Evolutionary conservation across 2,888 invertebrate genomes (phyloP), one percentile per base, ranked within the genome.

Genomic region (Eurois occulta): DNA sequence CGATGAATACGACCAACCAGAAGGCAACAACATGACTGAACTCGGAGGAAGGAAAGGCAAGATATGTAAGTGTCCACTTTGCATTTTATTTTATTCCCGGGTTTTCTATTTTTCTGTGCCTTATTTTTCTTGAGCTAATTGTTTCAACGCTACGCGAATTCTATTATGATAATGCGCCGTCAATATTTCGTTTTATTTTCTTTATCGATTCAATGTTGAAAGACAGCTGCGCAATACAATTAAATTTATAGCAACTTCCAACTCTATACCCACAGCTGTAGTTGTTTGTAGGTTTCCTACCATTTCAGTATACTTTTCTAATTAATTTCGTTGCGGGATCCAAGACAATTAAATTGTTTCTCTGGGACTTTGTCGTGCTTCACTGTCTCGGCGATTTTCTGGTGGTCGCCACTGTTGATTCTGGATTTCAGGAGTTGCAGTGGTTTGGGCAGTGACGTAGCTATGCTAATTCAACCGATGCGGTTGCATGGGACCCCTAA

Each of bases 41-140:
- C 58, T 89, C n/a, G 88, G 83, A 28, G 91, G 90, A 2, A 92
- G 96, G 73, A 80, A 93, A 86, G 96, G 96, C 35, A 96, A 93
- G 89, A 80, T 96, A 81, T 89, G 96, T 96, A 87, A 95, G 96
- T 93, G 18, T 73, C 32, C 18, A 24, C 8, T 62, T 38, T 35
- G n/a, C 11, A 21, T 69, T 48, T 68, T 64, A n/a, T 66, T 46
- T 38, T 32, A 38, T 13, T 10, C 21, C 4, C 60, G 10, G 10
- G 32, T 35, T 62, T 32, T 60, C 10, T 21, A 21, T 58, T 38
- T 35, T 64, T 24, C 13, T 41, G 16, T n/a, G n/a, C 18, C 10
- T 41, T n/a, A 41, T 16, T 41, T 41, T 24, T 38, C 24, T 64
- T 60, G 10, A 21, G 4, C 60, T 64, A 16, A n/a, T 41, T 28